phyloP scores from a whole-genome alignment of 2,888 invertebrate genomes.

The Mesochorus sp. region DNA sequence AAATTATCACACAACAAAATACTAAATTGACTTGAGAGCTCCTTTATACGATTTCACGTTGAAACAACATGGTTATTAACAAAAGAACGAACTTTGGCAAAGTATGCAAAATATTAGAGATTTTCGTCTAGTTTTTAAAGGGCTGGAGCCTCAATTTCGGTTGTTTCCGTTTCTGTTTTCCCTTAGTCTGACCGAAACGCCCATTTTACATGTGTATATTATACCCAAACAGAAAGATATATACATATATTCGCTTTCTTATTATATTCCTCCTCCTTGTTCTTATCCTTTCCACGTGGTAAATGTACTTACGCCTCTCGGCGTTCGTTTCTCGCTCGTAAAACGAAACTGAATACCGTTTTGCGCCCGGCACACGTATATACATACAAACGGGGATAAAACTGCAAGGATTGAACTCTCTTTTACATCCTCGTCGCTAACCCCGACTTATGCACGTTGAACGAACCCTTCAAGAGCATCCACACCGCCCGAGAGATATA shows the following conservation, averaged over 20 bases:
- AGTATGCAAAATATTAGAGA: not conserved
- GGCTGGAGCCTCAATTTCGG: constrained; percentile 7
- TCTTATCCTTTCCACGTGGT: constrained; percentile 28
- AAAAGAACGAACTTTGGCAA: not conserved
- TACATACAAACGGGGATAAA: constrained; percentile 26
- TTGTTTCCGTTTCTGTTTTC: constrained; percentile 1
- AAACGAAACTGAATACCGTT: constrained; percentile 74
- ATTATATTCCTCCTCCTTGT: constrained; percentile 10
- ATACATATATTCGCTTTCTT: constrained; percentile 4
- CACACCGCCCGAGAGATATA: constrained; percentile 4
- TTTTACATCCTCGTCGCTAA: constrained; percentile 53
- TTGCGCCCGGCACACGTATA: constrained; percentile 47
- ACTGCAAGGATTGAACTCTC: constrained; percentile 44
- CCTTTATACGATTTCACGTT: not conserved
- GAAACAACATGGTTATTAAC: not conserved
- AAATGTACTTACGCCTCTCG: constrained; percentile 70
- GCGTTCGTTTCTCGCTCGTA: constrained; percentile 75
- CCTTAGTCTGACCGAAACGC: not conserved
- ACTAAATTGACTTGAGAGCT: too few species aligned
- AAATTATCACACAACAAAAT: too few species aligned
- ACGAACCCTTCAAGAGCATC: too few species aligned
- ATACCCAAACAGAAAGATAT: not conserved
- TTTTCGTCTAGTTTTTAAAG: constrained; percentile 13
- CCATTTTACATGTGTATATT: constrained; percentile 7
- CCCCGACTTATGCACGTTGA: too few species aligned